phyloP scores from a whole-genome alignment of 92 coral and sea anemone species.

The Siderastrea radians region DNA sequence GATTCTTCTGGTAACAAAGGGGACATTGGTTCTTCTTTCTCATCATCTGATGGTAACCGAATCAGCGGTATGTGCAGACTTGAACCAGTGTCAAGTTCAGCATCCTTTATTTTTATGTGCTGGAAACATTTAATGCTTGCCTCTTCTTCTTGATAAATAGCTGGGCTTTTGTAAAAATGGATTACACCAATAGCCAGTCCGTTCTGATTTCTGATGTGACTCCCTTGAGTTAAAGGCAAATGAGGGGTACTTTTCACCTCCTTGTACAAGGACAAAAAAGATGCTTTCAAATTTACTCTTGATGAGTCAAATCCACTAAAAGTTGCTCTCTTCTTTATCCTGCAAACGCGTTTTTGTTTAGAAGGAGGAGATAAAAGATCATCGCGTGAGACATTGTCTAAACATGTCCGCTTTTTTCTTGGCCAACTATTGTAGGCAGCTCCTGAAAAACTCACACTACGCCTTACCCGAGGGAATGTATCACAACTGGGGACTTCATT shows the following conservation, averaged over 20 bases:
- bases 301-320: constrained; percentile 89
- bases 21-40: neutral
- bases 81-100: neutral
- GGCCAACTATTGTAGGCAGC: constrained; percentile 84
- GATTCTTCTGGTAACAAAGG: neutral
- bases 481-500: constrained; percentile 12
- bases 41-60: neutral
- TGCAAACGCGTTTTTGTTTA: constrained; percentile 80
- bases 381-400: constrained; percentile 8
- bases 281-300: constrained; percentile 41
- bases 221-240: constrained; percentile 26
- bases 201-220: constrained; percentile 88
- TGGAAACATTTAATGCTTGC: neutral
- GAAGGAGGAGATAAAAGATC: constrained; percentile 80
- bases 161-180: constrained; percentile 90
- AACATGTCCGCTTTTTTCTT: constrained; percentile 65
- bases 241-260: constrained; percentile 74
- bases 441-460: constrained; percentile 72
- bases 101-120: neutral
- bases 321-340: constrained; percentile 81
- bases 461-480: constrained; percentile 24
- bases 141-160: constrained; percentile 20
- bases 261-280: neutral
- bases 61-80: neutral
- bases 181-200: constrained; percentile 86